A percentile compares a stretch with the other conserved stretches of the same genome.
phyloP scores from a whole-genome alignment of 2,797 vertebrate species.

The Macropodus opercularis region DNA sequence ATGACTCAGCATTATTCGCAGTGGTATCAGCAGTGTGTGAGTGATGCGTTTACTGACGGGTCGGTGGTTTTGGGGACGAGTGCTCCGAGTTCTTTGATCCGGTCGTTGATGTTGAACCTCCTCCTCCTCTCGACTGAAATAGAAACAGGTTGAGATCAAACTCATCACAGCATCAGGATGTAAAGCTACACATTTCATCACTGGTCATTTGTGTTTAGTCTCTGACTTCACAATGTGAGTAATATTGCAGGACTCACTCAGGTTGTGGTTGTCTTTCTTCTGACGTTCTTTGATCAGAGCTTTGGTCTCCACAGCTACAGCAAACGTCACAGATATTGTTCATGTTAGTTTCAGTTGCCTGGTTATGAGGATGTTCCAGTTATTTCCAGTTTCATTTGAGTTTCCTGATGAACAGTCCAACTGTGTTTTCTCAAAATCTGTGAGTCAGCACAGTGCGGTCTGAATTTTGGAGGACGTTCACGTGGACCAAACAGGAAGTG shows the following conservation, averaged over 20 bases:
- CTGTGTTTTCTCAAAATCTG: no score
- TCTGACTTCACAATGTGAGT: no score
- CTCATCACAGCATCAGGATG: no score
- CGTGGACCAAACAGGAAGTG: slow-evolving; percentile 55
- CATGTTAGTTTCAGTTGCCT: no score
- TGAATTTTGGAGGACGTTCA: background rate
- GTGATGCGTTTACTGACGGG: slow-evolving; percentile 80
- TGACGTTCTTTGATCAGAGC: slow-evolving; percentile 88
- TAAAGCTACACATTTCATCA: no score
- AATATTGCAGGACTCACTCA: slow-evolving; percentile 81
- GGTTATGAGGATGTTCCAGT: no score
- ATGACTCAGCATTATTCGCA: no score
- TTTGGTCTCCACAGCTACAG: slow-evolving; percentile 81
- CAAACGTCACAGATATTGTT: background rate
- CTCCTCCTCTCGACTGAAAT: slow-evolving; percentile 86
- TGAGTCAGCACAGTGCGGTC: background rate
- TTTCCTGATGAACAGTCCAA: no score
- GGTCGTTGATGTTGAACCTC: slow-evolving; percentile 92
- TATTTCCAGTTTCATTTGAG: no score
- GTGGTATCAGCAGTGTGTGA: background rate
- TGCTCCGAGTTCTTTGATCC: slow-evolving; percentile 90
- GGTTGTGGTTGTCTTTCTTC: slow-evolving; percentile 93
- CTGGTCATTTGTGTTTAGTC: no score
- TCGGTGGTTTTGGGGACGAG: slow-evolving; percentile 89
- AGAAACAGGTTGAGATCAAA: background rate